Conservation (phyloP, 2,797 vertebrate species). For the Chelmon rostratus region DNA sequence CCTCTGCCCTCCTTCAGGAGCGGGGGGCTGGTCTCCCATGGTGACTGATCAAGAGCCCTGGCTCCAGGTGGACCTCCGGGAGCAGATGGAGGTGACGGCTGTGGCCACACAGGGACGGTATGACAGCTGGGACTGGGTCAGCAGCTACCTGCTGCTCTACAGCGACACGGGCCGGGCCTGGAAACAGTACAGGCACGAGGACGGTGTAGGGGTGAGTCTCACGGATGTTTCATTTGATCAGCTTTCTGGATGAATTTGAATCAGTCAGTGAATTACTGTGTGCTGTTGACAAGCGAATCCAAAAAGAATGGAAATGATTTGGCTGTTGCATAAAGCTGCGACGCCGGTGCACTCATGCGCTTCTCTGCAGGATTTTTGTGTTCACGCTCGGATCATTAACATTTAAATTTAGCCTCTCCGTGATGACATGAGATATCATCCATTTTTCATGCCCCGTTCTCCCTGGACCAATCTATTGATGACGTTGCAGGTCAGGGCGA, state of each 20-base stretch:
- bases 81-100: constrained; percentile 92
- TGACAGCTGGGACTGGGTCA: constrained; percentile 96
- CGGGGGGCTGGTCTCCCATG: constrained; percentile 95
- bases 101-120: constrained; percentile 94
- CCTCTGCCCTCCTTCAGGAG: constrained; percentile 82
- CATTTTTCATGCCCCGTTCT: not conserved
- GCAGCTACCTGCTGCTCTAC: constrained; percentile 91
- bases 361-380: not conserved
- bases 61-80: constrained; percentile 95
- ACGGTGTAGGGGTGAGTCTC: constrained; percentile 91
- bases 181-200: constrained; percentile 93
- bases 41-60: constrained; percentile 91
- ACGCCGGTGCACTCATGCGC: not conserved
- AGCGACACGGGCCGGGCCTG: constrained; percentile 95
- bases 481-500: constrained; percentile 12
- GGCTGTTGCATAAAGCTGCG: too few species aligned
- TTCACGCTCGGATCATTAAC: not conserved
- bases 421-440: constrained; percentile 18
- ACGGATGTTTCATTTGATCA: not conserved
- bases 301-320: not conserved
- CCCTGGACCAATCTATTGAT: not conserved
- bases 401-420: not conserved
- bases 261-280: not conserved
- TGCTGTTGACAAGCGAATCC: not conserved
- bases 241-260: not conserved